Evolutionary conservation across 2,797 vertebrate species (phyloP).

Genomic region (Telmatherina bonti): DNA sequence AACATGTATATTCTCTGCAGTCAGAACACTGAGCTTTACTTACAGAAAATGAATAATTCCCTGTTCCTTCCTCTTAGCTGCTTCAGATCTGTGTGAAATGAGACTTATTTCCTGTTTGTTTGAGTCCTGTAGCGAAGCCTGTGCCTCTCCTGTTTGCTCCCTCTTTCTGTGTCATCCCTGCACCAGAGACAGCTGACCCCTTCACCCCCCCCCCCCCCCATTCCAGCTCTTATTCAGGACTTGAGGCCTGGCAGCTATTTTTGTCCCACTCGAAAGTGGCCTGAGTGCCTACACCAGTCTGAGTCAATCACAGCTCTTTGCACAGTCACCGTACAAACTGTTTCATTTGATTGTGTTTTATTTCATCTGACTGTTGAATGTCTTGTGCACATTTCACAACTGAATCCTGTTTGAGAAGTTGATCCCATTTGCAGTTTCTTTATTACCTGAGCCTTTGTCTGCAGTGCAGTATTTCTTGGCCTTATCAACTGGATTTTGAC

Average conservation of each 20-base stretch:
- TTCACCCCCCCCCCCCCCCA: conserved; percentile 77
- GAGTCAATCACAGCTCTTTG: conserved; percentile 81
- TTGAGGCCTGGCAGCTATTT: conserved; percentile 82
- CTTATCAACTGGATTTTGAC: conserved; percentile 24
- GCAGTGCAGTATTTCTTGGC: neutral
- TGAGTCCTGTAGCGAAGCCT: conserved; percentile 22
- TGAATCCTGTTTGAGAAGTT: neutral
- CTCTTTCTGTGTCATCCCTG: conserved; percentile 61
- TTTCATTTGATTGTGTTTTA: conserved; percentile 27
- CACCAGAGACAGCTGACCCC: conserved; percentile 86
- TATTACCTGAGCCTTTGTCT: neutral
- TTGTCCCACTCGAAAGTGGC: conserved; percentile 62
- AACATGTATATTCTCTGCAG: neutral
- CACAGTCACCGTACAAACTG: conserved; percentile 45
- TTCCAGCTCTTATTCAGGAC: conserved; percentile 76
- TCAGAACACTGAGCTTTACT: conserved; percentile 63
- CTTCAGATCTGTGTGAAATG: conserved; percentile 8
- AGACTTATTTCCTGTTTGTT: conserved; percentile 19
- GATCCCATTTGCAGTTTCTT: neutral
- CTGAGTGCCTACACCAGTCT: conserved; percentile 72
- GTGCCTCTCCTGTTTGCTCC: conserved; percentile 21
- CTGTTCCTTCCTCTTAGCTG: conserved; percentile 17
- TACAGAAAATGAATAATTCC: conserved; percentile 52
- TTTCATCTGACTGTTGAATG: neutral
- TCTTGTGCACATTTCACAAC: neutral